Percentiles rank a stretch among this genome's conserved stretches.
Conservation (phyloP, 2,113 vertebrate genomes). For the Corythaeola cristata region DNA sequence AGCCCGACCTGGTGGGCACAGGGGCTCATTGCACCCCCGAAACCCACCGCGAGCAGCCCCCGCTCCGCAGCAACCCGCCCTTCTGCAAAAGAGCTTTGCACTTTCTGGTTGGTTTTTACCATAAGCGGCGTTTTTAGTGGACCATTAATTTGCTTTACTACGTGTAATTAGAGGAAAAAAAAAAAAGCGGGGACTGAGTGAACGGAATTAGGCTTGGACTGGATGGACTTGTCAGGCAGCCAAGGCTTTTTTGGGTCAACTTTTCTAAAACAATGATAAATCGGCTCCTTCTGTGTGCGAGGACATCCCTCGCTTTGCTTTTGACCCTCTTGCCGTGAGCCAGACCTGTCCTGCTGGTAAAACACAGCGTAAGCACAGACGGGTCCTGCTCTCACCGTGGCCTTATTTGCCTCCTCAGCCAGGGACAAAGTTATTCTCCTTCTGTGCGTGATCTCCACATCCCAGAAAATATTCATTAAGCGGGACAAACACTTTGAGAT, state of each 20-base stretch:
- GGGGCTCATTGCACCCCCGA: slow-evolving; percentile 31
- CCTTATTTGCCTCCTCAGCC: accelerated
- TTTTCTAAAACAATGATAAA: slow-evolving; percentile 10
- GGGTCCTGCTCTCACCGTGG: neutral
- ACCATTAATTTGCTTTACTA: neutral
- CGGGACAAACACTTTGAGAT: neutral
- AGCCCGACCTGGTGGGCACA: slow-evolving; percentile 79
- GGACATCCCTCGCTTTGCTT: neutral
- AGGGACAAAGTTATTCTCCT: neutral
- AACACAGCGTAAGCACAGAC: accelerated
- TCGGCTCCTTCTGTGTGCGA: neutral
- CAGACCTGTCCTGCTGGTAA: neutral
- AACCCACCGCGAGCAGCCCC: neutral
- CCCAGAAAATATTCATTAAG: neutral
- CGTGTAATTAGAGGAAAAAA: neutral
- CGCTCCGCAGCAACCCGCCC: neutral
- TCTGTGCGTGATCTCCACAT: accelerated
- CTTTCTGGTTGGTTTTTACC: neutral
- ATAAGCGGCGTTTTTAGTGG: neutral
- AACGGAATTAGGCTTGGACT: neutral
- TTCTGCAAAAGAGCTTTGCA: neutral
- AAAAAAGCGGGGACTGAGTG: neutral
- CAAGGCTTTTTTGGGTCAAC: neutral
- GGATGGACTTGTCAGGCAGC: neutral
- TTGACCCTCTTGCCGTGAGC: neutral